Percentiles rank a stretch among this genome's conserved stretches.
Conservation (phyloP, 2,113 vertebrate species). For the Syngnathus typhle region DNA sequence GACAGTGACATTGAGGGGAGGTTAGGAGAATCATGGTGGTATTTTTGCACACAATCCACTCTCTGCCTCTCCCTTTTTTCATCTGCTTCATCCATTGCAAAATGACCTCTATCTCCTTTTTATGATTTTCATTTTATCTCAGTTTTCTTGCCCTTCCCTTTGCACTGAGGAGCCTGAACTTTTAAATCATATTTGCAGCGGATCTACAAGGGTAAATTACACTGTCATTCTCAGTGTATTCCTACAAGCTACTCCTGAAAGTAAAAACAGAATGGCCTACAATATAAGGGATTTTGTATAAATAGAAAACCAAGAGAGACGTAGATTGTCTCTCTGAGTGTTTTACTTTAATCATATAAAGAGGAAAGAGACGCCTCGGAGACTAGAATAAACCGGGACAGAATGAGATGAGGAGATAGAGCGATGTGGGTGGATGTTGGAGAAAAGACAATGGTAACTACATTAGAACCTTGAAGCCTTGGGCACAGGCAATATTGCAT, state of each 20-base stretch:
- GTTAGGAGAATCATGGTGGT: constrained; percentile 9
- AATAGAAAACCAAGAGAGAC: not conserved
- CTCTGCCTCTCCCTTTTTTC: not conserved
- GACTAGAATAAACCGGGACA: constrained; percentile 48
- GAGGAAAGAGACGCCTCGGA: constrained; percentile 35
- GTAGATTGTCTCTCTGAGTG: constrained; percentile 24
- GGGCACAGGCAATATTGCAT: constrained; percentile 57
- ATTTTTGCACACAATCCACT: constrained; percentile 10
- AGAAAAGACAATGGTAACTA: constrained; percentile 65
- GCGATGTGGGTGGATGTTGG: constrained; percentile 55
- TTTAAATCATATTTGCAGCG: constrained; percentile 3
- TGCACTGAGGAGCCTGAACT: constrained; percentile 13
- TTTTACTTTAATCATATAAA: constrained; percentile 44
- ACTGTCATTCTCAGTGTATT: not conserved
- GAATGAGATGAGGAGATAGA: constrained; percentile 51
- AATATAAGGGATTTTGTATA: not conserved
- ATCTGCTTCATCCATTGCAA: constrained; percentile 18
- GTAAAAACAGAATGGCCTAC: not conserved
- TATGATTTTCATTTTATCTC: constrained; percentile 15
- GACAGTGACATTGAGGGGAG: constrained; percentile 17
- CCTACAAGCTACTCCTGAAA: not conserved
- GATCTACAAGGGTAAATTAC: constrained; percentile 1
- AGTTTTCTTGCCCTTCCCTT: not conserved
- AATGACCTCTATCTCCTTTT: constrained; percentile 16
- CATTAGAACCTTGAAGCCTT: constrained; percentile 46